These are phyloP conservation scores for Setipinna tenuifilis DNA, from an alignment of 2,797 vertebrate genomes.

Conservation along the genomic window DNA sequence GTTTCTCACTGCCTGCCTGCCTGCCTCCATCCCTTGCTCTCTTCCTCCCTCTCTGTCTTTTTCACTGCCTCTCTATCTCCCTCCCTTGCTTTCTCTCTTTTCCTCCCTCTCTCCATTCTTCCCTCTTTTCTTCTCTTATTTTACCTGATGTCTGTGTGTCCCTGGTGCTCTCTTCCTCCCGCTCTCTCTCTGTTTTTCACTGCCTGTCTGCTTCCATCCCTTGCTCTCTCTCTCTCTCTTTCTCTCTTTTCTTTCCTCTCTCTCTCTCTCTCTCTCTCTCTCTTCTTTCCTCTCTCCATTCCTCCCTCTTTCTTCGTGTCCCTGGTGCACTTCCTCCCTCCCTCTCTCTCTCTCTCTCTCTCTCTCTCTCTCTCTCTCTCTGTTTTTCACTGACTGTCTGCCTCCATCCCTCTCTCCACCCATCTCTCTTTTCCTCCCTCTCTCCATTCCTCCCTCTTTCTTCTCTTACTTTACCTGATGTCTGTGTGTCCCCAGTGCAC, in stretches of 20 bases:
- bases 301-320: neutral
- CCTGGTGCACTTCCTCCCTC: neutral
- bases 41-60: neutral
- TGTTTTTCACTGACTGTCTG: neutral
- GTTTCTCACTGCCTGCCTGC: neutral
- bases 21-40: neutral
- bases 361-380: neutral
- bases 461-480: neutral
- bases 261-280: neutral
- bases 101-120: neutral
- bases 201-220: neutral
- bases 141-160: neutral
- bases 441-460: neutral
- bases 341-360: neutral
- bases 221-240: neutral
- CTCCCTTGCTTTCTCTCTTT: neutral
- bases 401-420: neutral
- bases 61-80: too few relatives aligned
- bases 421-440: neutral
- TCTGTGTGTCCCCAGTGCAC: neutral
- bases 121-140: neutral
- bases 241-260: neutral
- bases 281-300: neutral
- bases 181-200: neutral
- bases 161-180: neutral